These are phyloP conservation scores for Acanthornis magna DNA, from an alignment of 2,797 vertebrate genomes.

Conservation along the genomic window DNA sequence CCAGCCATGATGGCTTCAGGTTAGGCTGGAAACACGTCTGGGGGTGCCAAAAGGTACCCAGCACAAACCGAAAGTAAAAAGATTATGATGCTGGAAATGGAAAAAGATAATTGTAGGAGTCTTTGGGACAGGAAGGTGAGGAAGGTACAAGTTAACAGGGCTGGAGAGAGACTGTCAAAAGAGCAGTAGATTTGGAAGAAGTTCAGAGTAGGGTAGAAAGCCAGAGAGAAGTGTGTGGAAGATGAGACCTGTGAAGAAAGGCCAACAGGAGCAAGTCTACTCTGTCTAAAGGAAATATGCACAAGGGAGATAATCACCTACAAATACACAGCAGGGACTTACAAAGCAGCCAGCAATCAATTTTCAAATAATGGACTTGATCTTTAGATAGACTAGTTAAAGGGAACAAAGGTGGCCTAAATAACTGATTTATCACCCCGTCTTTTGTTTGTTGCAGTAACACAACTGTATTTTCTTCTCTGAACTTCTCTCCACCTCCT, in stretches of 20 bases:
- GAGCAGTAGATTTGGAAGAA: background rate
- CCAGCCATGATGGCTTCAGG: background rate
- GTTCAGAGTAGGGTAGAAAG: background rate
- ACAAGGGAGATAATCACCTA: background rate
- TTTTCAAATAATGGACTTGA: background rate
- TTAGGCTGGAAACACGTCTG: background rate
- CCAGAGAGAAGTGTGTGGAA: background rate
- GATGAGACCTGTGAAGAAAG: background rate
- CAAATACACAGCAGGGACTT: background rate
- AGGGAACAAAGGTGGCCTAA: background rate
- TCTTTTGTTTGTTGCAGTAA: background rate
- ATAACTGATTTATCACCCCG: background rate
- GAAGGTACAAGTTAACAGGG: background rate
- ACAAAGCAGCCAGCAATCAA: background rate
- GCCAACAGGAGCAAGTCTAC: background rate
- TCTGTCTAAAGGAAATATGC: fast-evolving
- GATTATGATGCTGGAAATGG: background rate
- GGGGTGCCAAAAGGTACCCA: background rate
- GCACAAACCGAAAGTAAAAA: background rate
- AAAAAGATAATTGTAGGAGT: background rate
- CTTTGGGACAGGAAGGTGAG: background rate
- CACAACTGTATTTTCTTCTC: background rate
- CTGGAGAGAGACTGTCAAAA: background rate
- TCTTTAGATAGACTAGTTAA: slow-evolving; percentile 2
- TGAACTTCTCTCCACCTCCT: background rate